phyloP scores from a whole-genome alignment of 2,113 vertebrate genomes.

The Ciconia maguari region DNA sequence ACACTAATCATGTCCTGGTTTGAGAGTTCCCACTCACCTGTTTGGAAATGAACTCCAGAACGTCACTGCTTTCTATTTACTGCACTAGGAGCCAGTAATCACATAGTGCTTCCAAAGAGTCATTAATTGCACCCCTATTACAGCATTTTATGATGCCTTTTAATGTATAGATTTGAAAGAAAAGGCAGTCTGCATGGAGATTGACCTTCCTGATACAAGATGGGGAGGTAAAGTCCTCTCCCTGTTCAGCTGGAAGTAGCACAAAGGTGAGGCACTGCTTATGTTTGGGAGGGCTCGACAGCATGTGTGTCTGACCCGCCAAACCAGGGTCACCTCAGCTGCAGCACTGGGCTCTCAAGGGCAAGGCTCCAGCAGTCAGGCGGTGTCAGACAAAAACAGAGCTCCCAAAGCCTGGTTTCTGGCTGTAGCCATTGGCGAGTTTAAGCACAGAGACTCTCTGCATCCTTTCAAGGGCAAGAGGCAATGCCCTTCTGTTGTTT shows the following conservation, averaged over 20 bases:
- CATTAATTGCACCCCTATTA: not conserved
- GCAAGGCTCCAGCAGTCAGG: not conserved
- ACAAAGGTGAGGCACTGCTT: not conserved
- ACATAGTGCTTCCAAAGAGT: not conserved
- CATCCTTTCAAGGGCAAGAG: not conserved
- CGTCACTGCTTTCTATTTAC: not conserved
- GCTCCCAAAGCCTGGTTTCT: not conserved
- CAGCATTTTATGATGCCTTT: not conserved
- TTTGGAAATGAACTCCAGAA: conserved; percentile 1
- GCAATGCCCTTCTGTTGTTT: accelerated
- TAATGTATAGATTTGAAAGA: not conserved
- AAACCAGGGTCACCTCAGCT: not conserved
- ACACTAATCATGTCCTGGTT: not conserved
- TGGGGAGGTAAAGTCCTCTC: not conserved
- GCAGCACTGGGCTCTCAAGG: not conserved
- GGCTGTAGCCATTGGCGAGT: not conserved
- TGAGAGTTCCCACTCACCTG: not conserved
- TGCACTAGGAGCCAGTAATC: not conserved
- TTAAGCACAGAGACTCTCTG: not conserved
- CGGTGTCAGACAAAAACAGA: accelerated
- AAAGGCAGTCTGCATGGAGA: not conserved
- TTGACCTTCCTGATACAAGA: not conserved
- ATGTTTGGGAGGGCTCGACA: not conserved
- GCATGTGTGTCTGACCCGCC: accelerated
- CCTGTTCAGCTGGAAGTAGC: not conserved